A percentile compares a stretch with the other conserved stretches of the same genome.
Evolutionary conservation across 2,888 invertebrate genomes (phyloP).

Genomic region (Lithosia quadra): DNA sequence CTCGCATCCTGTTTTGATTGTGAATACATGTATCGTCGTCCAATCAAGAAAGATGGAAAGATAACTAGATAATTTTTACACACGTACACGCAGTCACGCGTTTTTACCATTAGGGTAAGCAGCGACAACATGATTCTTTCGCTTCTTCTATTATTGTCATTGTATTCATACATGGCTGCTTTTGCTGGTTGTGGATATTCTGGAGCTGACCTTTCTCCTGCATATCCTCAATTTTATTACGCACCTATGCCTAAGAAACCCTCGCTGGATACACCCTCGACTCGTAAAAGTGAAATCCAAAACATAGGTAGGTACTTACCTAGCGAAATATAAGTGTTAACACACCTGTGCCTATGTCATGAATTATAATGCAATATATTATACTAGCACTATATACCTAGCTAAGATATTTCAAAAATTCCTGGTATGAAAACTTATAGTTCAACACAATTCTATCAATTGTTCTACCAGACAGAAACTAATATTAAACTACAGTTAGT

Average conservation of each 20-base stretch:
- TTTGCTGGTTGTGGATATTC: background rate
- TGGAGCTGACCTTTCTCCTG: background rate
- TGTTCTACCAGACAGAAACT: too few relatives aligned
- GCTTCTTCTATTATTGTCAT: background rate
- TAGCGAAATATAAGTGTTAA: background rate
- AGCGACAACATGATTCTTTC: background rate
- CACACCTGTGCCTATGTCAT: background rate
- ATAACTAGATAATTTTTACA: background rate
- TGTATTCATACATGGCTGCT: background rate
- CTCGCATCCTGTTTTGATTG: background rate
- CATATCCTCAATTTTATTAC: background rate
- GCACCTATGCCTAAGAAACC: background rate
- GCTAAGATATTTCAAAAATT: too few relatives aligned
- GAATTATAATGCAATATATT: too few relatives aligned
- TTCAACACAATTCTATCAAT: background rate
- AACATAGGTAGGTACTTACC: background rate
- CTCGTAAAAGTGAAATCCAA: too few relatives aligned
- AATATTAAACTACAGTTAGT: background rate
- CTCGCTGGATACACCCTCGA: too few relatives aligned
- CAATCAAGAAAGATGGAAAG: background rate
- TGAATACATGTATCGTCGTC: background rate
- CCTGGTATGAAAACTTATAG: background rate
- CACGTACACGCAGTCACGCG: background rate
- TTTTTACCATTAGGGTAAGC: background rate
- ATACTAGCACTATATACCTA: too few relatives aligned